A percentile compares a stretch with the other conserved stretches of the same genome.
These are phyloP conservation scores for Ophion slaviceki DNA, from an alignment of 2,888 invertebrate genomes.

Conservation along the genomic window DNA sequence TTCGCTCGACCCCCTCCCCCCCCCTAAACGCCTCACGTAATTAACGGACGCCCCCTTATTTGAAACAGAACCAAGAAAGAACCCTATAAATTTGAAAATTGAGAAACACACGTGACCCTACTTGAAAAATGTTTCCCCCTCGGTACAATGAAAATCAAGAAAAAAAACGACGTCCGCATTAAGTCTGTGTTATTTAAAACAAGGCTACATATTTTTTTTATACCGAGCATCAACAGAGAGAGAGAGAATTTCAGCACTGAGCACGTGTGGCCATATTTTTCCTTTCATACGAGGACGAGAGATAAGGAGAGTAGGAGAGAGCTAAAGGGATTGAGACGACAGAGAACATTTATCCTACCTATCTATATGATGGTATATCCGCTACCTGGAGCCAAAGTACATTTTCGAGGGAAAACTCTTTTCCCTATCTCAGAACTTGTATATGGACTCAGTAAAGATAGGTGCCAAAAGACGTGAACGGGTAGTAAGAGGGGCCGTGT, in stretches of 20 bases:
- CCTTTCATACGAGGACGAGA: neutral
- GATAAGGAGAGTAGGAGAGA: constrained; percentile 10
- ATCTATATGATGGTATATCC: constrained; percentile 32
- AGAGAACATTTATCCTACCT: constrained; percentile 10
- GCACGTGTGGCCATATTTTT: constrained; percentile 30
- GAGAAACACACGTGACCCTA: neutral
- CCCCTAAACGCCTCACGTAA: no score
- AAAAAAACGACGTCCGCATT: neutral
- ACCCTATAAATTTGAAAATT: neutral
- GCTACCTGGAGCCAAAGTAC: constrained; percentile 52
- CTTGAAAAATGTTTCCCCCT: neutral
- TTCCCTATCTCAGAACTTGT: constrained; percentile 62
- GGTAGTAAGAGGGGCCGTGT: constrained; percentile 28
- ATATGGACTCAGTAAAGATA: constrained; percentile 53
- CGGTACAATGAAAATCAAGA: neutral
- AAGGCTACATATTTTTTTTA: neutral
- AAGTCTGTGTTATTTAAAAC: neutral
- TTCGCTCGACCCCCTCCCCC: no score
- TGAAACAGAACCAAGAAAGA: neutral
- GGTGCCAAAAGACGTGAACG: constrained; percentile 26
- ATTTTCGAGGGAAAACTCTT: constrained; percentile 65
- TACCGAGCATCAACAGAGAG: neutral
- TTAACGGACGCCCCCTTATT: no score
- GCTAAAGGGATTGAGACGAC: constrained; percentile 28
- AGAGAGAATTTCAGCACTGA: constrained; percentile 14